Conservation (phyloP, 2,113 vertebrate genomes). For the Sylvicapra grimmia region DNA sequence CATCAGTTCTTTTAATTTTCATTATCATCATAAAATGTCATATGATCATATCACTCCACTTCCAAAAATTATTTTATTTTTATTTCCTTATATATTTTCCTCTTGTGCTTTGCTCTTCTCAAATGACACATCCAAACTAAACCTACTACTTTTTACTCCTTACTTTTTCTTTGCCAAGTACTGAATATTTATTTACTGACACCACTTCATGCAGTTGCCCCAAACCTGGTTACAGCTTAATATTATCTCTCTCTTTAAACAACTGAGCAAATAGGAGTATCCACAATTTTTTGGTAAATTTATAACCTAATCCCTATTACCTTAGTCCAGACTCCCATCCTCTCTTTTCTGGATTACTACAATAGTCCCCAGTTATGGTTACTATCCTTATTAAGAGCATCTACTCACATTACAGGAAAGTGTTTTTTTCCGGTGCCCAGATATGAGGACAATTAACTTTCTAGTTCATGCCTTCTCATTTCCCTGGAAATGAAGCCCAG, state of each 20-base stretch:
- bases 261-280: background rate
- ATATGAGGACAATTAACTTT: background rate
- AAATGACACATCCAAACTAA: background rate
- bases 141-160: background rate
- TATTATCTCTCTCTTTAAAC: background rate
- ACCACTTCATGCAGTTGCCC: background rate
- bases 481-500: background rate
- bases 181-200: background rate
- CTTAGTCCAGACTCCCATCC: background rate
- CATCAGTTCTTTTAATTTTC: background rate
- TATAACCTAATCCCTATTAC: background rate
- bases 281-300: background rate
- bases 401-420: background rate
- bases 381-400: background rate
- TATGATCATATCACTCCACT: background rate
- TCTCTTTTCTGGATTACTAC: background rate
- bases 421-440: background rate
- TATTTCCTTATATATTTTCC: background rate
- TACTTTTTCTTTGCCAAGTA: background rate
- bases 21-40: background rate
- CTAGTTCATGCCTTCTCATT: background rate
- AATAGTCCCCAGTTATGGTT: background rate
- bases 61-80: background rate
- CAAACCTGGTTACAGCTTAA: background rate
- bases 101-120: background rate